Base-by-base conservation (phyloP, 1,140 invertebrate species). In the Cotesia typhae region DNA sequence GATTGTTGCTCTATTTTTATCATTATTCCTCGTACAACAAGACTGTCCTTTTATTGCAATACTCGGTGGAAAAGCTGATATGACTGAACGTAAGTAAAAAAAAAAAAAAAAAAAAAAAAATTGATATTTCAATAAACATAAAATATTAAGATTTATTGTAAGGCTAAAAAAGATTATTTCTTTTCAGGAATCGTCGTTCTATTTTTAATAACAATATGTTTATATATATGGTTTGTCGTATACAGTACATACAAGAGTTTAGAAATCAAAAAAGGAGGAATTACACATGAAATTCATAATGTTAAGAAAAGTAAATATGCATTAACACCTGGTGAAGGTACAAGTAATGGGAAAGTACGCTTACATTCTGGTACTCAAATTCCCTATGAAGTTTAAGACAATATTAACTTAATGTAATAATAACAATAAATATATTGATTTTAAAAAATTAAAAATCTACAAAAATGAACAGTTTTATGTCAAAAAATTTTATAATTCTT, bases 221-320 rank as follows among this genome's bases (percentile, higher is more conserved):
- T 87, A 65, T 88, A 87, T 75, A 74, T 86, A 52, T 88, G 87
- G 87, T 81, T 88, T 14, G 84, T 87, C 1, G 88, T 89, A 0
- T 89, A 88, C 69, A 88, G 87, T 60, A 84, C 85, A 36, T 89
- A 89, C 74, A 83, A 83, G 68, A 82, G 78, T 72, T 73, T 86
- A 5, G 84, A 85, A 51, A 79, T 79, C 0, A 87, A 87, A 53
- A 84, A 85, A 59, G 83, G 83, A 20, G 64, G 70, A 66, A 67
- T 87, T 0, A 82, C 78, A 4, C 85, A 87, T 57, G 81, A 84
- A 70, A 79, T 86, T 3, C 81, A 87, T 38, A 74, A 69, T 9
- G 38, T 79, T 0, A 84, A 82, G 60, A 78, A 73, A n/a, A 59
- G 14, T 52, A 78, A 80, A 67, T 72, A 76, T 35, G 51, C 68